Percentiles rank a stretch among this genome's conserved stretches.
Conservation (phyloP, 2,113 vertebrate species). For the Mola mola region DNA sequence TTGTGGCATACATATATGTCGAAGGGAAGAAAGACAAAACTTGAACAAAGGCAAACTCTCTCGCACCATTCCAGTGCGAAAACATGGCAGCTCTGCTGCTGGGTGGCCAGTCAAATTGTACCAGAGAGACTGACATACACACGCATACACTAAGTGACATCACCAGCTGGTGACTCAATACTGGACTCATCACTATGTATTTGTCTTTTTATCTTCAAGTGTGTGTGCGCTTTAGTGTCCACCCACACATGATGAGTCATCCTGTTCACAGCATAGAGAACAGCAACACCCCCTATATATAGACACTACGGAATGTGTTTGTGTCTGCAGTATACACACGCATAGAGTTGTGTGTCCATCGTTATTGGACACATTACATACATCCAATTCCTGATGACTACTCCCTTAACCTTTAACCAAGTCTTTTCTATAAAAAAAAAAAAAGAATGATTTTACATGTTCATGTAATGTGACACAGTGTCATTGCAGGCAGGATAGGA, state of each 20-base stretch:
- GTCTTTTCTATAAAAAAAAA: no score
- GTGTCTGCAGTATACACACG: conserved; percentile 16
- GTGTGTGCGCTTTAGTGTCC: conserved; percentile 55
- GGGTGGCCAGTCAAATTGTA: conserved; percentile 1
- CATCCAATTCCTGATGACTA: no score
- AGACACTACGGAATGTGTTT: conserved; percentile 26
- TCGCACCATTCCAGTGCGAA: no score
- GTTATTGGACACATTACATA: no score
- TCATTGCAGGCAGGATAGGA: no score
- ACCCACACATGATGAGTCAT: conserved; percentile 76
- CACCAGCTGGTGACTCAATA: conserved; percentile 70
- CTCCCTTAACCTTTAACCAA: no score
- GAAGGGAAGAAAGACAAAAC: neutral
- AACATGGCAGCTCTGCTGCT: neutral
- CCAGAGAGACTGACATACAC: conserved; percentile 7
- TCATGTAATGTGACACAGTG: neutral
- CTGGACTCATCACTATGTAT: conserved; percentile 50
- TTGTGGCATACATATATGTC: neutral
- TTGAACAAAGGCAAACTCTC: neutral
- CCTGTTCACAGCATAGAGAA: conserved; percentile 53
- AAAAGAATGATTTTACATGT: no score
- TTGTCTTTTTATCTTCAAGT: conserved; percentile 6
- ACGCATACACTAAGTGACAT: conserved; percentile 56
- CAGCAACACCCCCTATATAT: conserved; percentile 68
- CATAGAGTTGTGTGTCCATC: no score